A percentile compares a stretch with the other conserved stretches of the same genome.
Conservation (phyloP, 2,888 invertebrate genomes). For the Elmis aenea region DNA sequence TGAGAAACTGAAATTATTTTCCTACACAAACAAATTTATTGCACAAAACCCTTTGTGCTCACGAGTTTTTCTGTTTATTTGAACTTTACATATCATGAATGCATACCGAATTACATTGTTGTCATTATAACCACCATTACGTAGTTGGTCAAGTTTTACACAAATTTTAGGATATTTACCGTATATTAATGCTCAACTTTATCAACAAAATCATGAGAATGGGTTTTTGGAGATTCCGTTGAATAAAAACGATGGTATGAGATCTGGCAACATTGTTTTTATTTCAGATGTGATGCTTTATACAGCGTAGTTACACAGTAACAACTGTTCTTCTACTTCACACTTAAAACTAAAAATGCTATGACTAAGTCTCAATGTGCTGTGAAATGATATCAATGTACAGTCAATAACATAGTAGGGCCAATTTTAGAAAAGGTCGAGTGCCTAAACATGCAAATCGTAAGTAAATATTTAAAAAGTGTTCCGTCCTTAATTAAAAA, state of each 20-base stretch:
- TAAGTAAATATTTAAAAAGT: slow-evolving; percentile 25
- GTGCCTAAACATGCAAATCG: slow-evolving; percentile 42
- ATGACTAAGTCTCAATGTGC: slow-evolving; percentile 51
- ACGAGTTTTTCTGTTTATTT: too few relatives aligned
- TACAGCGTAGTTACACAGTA: slow-evolving; percentile 67
- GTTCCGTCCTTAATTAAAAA: slow-evolving; percentile 34
- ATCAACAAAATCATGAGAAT: too few relatives aligned
- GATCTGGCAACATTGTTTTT: slow-evolving; percentile 66
- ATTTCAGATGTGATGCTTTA: slow-evolving; percentile 58
- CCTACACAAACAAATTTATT: too few relatives aligned
- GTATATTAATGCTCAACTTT: too few relatives aligned
- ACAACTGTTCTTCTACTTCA: slow-evolving; percentile 58
- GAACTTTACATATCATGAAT: too few relatives aligned
- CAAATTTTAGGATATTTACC: too few relatives aligned
- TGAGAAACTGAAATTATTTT: too few relatives aligned
- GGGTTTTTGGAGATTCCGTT: too few relatives aligned
- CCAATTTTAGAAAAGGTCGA: slow-evolving; percentile 36
- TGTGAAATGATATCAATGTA: slow-evolving; percentile 43
- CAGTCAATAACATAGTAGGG: slow-evolving; percentile 33
- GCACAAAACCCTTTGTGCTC: too few relatives aligned
- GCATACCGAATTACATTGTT: too few relatives aligned
- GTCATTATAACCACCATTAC: too few relatives aligned
- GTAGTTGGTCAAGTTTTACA: too few relatives aligned
- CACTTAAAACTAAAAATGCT: slow-evolving; percentile 67
- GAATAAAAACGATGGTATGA: slow-evolving; percentile 34